Base-by-base conservation (phyloP, 2,888 invertebrate species). In the Tanypteryx hageni region DNA sequence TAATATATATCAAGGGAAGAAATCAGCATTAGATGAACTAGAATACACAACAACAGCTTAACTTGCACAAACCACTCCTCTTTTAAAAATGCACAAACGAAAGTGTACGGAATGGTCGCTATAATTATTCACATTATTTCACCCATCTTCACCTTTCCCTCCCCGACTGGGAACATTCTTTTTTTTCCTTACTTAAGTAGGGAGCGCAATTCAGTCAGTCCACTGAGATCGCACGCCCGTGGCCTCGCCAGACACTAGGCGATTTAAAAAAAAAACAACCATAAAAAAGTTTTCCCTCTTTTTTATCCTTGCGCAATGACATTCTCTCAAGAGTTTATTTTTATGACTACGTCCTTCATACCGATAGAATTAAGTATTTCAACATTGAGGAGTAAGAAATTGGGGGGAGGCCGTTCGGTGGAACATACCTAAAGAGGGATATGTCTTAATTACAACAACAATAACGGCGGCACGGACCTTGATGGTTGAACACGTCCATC, bases 71-170 rank as follows among this genome's bases (percentile, higher is more conserved):
- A 92, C 93, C 93, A 93, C 93, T 93, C 93, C 93, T 93, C 93
- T 89, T 44, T 44, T 44, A 93, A 93, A 93, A 93, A 93, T 93
- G 93, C 93, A 93, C 92, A 92, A 93, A 93, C 92, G 92, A 92
- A 93, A 92, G 93, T 93, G 92, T 92, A 92, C 92, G 93, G 93
- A 93, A 93, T 93, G 93, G 93, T 92, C 92, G 92, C 92, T 93
- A 61, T 27, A 64, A 89, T 89, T 89, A 89, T 68, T 68, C 89
- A 89, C 61, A 89, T 89, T 44, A 89, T 89, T 83, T 89, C 89
- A 89, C 89, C 56, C 64, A 64, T 76, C 76, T 22, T 13, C 86
- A 64, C 44, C 89, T 44, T n/a, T 57, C n/a, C 44, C 57, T 57
- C 57, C 83, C 44, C 89, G n/a, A 64, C 64, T n/a, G 64, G 89